Evolutionary conservation across 2,797 vertebrate species (phyloP), one percentile per base, ranked within the genome.

Genomic region (Hyperoplus lanceolatus): DNA sequence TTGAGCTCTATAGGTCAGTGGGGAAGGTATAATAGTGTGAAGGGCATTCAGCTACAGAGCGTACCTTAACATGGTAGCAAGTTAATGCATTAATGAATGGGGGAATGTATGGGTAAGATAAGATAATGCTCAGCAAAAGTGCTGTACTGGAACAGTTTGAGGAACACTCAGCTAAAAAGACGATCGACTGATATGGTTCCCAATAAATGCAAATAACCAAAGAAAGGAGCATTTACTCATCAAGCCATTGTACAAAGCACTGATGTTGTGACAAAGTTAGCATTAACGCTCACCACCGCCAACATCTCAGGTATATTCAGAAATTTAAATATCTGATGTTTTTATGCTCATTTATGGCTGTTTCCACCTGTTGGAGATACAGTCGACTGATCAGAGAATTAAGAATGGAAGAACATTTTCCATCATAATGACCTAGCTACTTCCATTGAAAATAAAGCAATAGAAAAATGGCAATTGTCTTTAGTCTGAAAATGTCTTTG

Each of bases 1-100:
- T 73, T 59, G 58, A 61, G 60, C 72, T 56, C 36, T 16, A 39
- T 16, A 43, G 78, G 80, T 83, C 70, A 79, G 63, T 51, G 54
- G 59, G 45, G 83, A 70, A 62, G 60, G 50, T 39, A 53, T 53
- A 38, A 55, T 7, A 49, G 10, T 15, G 49, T 41, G 53, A 43
- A 57, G 43, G 15, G n/a, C 39, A 61, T 62, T 58, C 49, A 8
- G 50, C 70, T 29, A 67, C 58, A 56, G 48, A 68, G 21, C 43
- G 12, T 29, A 39, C 6, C 1, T 15, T 13, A 43, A 21, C 45
- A 41, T 14, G 4, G 18, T 8, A n/a, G 45, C 48, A 46, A 8
- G 36, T 51, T 69, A 12, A 9, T 43, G n/a, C 38, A 50, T 8
- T 36, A 14, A 43, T 7, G 9, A 39, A 18, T 4, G 18, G 36